phyloP scores from a whole-genome alignment of 2,113 vertebrate species.

The Rousettus leschenaultii region DNA sequence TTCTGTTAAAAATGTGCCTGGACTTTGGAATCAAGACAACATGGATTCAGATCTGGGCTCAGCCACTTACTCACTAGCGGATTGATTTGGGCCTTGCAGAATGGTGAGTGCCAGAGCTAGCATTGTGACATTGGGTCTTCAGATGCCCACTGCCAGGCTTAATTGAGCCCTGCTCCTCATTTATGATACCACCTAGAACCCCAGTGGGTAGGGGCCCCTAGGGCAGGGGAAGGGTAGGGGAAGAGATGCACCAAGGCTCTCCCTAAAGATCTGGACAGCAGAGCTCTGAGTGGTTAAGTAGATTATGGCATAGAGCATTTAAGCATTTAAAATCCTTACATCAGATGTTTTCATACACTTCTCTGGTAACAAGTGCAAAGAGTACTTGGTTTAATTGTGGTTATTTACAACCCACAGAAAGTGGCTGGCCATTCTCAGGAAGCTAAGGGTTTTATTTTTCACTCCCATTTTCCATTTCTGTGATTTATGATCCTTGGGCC shows the following conservation, averaged over 20 bases:
- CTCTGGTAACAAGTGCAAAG: constrained; percentile 42
- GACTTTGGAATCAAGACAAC: neutral
- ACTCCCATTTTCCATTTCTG: constrained; percentile 65
- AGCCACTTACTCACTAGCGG: neutral
- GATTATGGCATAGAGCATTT: constrained; percentile 31
- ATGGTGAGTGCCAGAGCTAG: neutral
- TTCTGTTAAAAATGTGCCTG: neutral
- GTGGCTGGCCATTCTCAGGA: constrained; percentile 47
- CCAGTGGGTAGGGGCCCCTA: neutral
- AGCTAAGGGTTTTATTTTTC: constrained; percentile 72
- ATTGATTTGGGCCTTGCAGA: neutral
- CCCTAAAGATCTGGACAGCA: neutral
- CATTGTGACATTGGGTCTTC: neutral
- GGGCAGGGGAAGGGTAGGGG: neutral
- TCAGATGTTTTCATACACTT: constrained; percentile 57
- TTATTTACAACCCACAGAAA: constrained; percentile 71
- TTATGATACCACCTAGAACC: neutral
- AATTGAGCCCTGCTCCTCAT: neutral
- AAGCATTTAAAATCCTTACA: constrained; percentile 56
- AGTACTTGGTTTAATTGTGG: constrained; percentile 64
- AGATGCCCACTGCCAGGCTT: neutral
- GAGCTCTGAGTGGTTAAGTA: constrained; percentile 38
- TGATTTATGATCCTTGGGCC: constrained; percentile 59
- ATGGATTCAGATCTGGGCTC: neutral
- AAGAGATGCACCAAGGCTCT: neutral